Evolutionary conservation across 2,888 invertebrate species (phyloP).

Genomic region (Syrista parreyssii): DNA sequence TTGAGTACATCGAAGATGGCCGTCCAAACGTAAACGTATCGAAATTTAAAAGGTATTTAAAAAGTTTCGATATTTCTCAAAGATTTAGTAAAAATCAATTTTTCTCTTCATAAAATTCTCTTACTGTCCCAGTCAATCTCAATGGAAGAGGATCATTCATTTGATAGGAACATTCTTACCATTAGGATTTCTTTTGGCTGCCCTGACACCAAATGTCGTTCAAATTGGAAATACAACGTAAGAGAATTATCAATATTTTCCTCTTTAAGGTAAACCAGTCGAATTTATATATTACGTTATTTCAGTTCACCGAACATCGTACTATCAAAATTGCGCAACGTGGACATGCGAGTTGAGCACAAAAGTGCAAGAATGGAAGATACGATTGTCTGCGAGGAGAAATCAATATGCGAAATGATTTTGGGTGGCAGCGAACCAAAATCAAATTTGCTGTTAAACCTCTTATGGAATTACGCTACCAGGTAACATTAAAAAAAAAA

Average conservation of each 20-base stretch:
- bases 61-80: not conserved
- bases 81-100: not conserved
- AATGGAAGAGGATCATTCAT: constrained; percentile 75
- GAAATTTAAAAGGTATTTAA: constrained; percentile 6
- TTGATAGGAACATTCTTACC: constrained; percentile 77
- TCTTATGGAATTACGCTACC: constrained; percentile 48
- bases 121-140: constrained; percentile 52
- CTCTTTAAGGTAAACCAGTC: not conserved
- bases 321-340: constrained; percentile 56
- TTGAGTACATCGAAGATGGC: constrained; percentile 11
- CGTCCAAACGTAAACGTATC: not conserved
- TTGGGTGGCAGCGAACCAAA: constrained; percentile 39
- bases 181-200: constrained; percentile 77
- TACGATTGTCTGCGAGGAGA: constrained; percentile 52
- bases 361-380: constrained; percentile 36
- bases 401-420: constrained; percentile 56
- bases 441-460: constrained; percentile 41
- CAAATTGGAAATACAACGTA: constrained; percentile 67
- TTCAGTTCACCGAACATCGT: constrained; percentile 55
- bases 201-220: constrained; percentile 76
- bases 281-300: not conserved
- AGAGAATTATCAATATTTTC: constrained; percentile 10
- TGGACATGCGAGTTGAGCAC: constrained; percentile 55
- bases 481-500: constrained; percentile 34
- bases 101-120: not conserved